These are phyloP conservation scores for Callimorpha dominula DNA, from an alignment of 2,888 invertebrate species.

Conservation along the genomic window DNA sequence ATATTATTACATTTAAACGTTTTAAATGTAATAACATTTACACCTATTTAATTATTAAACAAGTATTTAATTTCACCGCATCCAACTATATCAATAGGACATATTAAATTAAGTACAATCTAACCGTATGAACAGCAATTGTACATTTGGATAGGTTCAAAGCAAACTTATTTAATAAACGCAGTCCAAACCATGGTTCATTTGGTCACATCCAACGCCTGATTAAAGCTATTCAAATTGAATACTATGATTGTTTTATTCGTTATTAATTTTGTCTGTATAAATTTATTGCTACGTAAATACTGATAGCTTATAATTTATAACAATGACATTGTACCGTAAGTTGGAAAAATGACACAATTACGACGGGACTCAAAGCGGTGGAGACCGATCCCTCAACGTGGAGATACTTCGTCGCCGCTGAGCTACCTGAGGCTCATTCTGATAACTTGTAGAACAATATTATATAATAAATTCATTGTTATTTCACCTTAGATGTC, in stretches of 20 bases:
- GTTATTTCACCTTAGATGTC: too few species aligned
- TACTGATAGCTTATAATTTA: background rate
- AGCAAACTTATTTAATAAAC: slow-evolving; percentile 58
- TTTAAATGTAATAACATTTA: background rate
- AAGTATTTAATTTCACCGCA: background rate
- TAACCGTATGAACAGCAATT: slow-evolving; percentile 45
- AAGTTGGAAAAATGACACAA: too few species aligned
- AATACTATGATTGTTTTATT: slow-evolving; percentile 47
- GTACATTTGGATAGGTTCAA: slow-evolving; percentile 56
- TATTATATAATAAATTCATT: too few species aligned
- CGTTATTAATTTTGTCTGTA: slow-evolving; percentile 46
- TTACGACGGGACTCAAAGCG: too few species aligned
- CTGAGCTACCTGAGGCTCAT: too few species aligned
- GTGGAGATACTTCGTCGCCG: too few species aligned
- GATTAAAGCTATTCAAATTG: slow-evolving; percentile 56
- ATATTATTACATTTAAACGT: too few species aligned
- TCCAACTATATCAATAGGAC: slow-evolving; percentile 14
- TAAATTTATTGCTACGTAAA: slow-evolving; percentile 37
- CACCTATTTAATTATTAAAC: background rate
- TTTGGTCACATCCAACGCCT: slow-evolving; percentile 56
- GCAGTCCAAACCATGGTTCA: slow-evolving; percentile 53
- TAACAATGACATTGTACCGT: background rate
- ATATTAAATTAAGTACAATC: slow-evolving; percentile 27
- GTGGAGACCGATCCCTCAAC: too few species aligned
- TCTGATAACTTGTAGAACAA: too few species aligned